These are phyloP conservation scores for Rhyacichthys aspro DNA, from an alignment of 2,797 vertebrate genomes.

Conservation along the genomic window DNA sequence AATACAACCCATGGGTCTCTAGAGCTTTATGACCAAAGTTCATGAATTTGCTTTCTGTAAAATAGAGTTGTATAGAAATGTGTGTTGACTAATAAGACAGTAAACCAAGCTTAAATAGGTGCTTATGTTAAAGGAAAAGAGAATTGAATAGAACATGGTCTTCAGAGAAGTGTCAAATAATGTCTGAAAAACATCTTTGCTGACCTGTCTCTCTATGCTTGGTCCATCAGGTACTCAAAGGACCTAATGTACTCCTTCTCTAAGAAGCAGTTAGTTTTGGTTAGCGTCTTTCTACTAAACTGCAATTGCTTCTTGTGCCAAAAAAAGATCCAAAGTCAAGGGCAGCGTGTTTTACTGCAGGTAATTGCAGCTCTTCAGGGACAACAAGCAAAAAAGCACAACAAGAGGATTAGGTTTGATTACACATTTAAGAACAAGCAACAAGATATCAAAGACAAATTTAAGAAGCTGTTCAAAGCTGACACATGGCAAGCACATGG, in stretches of 20 bases:
- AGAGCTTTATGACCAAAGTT: no score
- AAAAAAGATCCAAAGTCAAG: conserved; percentile 56
- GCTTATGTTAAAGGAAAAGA: conserved; percentile 17
- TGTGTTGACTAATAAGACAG: no score
- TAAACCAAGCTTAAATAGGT: conserved; percentile 11
- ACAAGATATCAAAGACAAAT: conserved; percentile 56
- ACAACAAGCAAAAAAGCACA: conserved; percentile 63
- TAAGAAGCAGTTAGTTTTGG: conserved; percentile 49
- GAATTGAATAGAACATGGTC: conserved; percentile 31
- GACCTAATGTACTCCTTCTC: conserved; percentile 37
- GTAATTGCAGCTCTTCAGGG: conserved; percentile 66
- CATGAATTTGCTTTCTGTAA: no score
- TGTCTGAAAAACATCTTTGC: conserved; percentile 31
- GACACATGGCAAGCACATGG: conserved; percentile 45
- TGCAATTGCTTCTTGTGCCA: conserved; percentile 43
- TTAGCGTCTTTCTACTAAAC: conserved; percentile 35
- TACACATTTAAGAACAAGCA: conserved; percentile 67
- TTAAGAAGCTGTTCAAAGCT: conserved; percentile 60
- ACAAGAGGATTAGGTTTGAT: conserved; percentile 70
- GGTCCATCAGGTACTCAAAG: conserved; percentile 31
- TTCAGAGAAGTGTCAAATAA: conserved; percentile 46
- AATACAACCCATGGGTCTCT: background rate
- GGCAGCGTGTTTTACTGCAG: conserved; percentile 53
- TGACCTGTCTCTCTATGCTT: conserved; percentile 35
- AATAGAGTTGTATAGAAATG: no score